These are phyloP conservation scores for Syngnathus typhle DNA, from an alignment of 2,113 vertebrate genomes.

Conservation along the genomic window DNA sequence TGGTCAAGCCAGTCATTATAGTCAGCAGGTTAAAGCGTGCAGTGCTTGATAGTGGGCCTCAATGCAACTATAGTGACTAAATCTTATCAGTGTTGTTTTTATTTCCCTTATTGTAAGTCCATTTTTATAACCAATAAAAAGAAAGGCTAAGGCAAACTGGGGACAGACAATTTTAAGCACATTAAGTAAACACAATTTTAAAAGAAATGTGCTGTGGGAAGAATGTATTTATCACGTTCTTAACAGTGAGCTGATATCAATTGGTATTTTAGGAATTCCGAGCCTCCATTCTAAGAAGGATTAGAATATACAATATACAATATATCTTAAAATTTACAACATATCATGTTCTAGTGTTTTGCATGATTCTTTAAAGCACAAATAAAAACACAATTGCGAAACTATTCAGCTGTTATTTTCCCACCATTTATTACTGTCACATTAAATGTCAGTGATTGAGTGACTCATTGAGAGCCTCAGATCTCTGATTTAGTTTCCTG, in stretches of 20 bases:
- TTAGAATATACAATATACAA: too few species aligned
- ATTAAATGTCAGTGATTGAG: slow-evolving; percentile 20
- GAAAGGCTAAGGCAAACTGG: slow-evolving; percentile 13
- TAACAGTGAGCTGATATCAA: neutral
- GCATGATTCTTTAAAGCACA: neutral
- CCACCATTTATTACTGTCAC: slow-evolving; percentile 8
- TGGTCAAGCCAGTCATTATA: slow-evolving; percentile 47
- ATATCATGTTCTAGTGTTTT: neutral
- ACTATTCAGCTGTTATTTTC: slow-evolving; percentile 8
- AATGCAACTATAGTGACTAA: slow-evolving; percentile 38
- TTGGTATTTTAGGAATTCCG: neutral
- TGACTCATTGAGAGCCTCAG: slow-evolving; percentile 17
- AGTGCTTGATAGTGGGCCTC: slow-evolving; percentile 7
- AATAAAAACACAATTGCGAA: slow-evolving; percentile 19
- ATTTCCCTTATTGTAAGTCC: slow-evolving; percentile 31
- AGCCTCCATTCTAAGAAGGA: slow-evolving; percentile 16
- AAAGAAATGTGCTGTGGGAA: slow-evolving; percentile 40
- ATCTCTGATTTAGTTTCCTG: slow-evolving; percentile 35
- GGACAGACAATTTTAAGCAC: slow-evolving; percentile 35
- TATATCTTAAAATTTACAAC: neutral
- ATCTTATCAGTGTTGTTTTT: slow-evolving; percentile 55
- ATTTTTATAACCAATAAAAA: slow-evolving; percentile 55
- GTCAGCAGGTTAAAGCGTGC: slow-evolving; percentile 32
- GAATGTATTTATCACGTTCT: slow-evolving; percentile 49
- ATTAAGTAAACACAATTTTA: slow-evolving; percentile 34